Base-by-base conservation (phyloP, 1,140 invertebrate species). In the Pseudomyrmex sp. region DNA sequence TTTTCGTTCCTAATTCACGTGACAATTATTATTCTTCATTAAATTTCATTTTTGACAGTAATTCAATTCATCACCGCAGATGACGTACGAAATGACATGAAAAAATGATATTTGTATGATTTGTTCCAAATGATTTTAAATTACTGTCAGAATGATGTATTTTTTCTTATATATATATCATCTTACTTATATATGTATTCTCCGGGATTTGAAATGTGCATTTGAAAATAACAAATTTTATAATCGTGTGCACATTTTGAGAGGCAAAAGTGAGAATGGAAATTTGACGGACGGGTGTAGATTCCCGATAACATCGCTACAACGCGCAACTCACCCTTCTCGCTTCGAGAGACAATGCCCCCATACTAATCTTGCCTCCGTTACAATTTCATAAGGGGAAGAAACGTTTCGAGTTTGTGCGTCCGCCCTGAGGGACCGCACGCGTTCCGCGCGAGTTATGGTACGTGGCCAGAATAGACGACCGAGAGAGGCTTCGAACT, bases 371-470 rank as follows among this genome's bases (percentile, higher is more conserved):
- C 90, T 82, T 70, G 77, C 56, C 85, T 85, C 75, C 54, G 89
- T 91, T 91, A 91, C 90, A 90, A 91, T 91, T 91, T 89, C 87
- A 89, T 89, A 89, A 89, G 76, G 85, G 87, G 87, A 86, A 79
- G 87, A 89, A 89, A 89, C 88, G 87, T 87, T 87, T 87, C 73
- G 79, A 86, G 75, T 77, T 68, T 18, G 84, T 86, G 62, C 82
- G 82, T 82, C 61, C 44, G 72, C 73, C 87, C 85, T 80, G 54
- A 77, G 88, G 87, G 85, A 86, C 62, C 18, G 9, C 46, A 54
- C 68, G 75, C 84, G 82, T 88, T 88, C 72, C 80, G 20, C 59
- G 68, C 74, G 85, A 89, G 84, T 86, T 82, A 82, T 63, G 59
- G 85, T 86, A 89, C 88, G 82, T 86, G 79, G 87, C 69, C 69